These are phyloP conservation scores for Acheta domesticus DNA, from an alignment of 2,888 invertebrate species.

Conservation along the genomic window DNA sequence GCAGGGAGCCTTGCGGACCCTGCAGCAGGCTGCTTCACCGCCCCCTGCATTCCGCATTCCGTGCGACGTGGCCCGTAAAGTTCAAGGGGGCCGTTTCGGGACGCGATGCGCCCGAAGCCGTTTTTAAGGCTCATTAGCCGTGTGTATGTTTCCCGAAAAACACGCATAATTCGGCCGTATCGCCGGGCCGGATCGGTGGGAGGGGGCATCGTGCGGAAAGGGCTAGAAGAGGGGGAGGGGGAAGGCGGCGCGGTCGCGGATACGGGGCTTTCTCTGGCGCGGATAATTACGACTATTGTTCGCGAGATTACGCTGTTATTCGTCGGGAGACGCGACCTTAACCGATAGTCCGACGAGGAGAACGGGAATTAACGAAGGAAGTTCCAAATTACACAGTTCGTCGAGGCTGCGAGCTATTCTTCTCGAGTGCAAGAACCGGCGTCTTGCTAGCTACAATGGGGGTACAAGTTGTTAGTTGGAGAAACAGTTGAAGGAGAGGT, in stretches of 20 bases:
- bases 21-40: too few species aligned
- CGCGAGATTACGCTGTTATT: not conserved
- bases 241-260: not conserved
- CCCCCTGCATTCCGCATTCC: too few species aligned
- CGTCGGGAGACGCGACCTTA: not conserved
- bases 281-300: constrained; percentile 6
- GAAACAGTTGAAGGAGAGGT: not conserved
- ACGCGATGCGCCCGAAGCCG: too few species aligned
- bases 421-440: not conserved
- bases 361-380: not conserved
- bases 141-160: too few species aligned
- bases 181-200: too few species aligned
- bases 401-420: not conserved
- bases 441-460: not conserved
- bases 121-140: too few species aligned
- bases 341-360: not conserved
- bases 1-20: too few species aligned
- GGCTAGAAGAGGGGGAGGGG: not conserved
- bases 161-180: too few species aligned
- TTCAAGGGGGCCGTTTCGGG: too few species aligned
- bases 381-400: not conserved
- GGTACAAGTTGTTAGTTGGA: not conserved
- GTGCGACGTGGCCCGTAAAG: too few species aligned
- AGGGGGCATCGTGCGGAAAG: too few species aligned
- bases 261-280: not conserved